Conservation (phyloP, 2,888 invertebrate genomes). For the Polyommatus icarus region DNA sequence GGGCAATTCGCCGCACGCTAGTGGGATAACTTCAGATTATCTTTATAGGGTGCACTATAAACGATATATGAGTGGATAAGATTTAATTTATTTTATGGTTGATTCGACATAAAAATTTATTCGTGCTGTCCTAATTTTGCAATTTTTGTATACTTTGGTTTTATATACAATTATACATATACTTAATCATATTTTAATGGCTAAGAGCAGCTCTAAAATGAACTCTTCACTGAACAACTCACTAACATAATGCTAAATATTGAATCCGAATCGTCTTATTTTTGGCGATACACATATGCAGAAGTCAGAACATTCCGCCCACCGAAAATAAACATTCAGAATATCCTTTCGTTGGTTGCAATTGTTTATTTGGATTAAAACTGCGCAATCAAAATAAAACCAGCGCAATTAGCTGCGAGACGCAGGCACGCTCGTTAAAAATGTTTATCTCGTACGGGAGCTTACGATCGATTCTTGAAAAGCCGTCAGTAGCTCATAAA, state of each 20-base stretch:
- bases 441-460: slow-evolving; percentile 4
- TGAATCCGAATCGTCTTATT: background rate
- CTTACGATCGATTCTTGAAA: slow-evolving; percentile 16
- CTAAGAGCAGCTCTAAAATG: background rate
- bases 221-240: background rate
- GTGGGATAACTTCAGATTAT: slow-evolving; percentile 41
- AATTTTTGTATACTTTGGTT: background rate
- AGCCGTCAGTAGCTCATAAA: slow-evolving; percentile 10
- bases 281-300: background rate
- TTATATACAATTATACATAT: background rate
- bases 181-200: background rate
- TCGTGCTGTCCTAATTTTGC: background rate
- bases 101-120: slow-evolving; percentile 1
- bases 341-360: background rate
- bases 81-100: slow-evolving; percentile 19
- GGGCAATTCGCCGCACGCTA: slow-evolving; percentile 42
- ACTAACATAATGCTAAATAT: background rate
- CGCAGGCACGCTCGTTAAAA: background rate
- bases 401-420: background rate
- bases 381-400: background rate
- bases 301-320: too few species aligned
- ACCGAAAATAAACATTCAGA: background rate
- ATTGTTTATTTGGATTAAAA: background rate
- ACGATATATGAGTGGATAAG: slow-evolving; percentile 37
- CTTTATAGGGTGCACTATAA: slow-evolving; percentile 42